Conservation (phyloP, 2,888 invertebrate species). For the Gnatocerus cornutus region DNA sequence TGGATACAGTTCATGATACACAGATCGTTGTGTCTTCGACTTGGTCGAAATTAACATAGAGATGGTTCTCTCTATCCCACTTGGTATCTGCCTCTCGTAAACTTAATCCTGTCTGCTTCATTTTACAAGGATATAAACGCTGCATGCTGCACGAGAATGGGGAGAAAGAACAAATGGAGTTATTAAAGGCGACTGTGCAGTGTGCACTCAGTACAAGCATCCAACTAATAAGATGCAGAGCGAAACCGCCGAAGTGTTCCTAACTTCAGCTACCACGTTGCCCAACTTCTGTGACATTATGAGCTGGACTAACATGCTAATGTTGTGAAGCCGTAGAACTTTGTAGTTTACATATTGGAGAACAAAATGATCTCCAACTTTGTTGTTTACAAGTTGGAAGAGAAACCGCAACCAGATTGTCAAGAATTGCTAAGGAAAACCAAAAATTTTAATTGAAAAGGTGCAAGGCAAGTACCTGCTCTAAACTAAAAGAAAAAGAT, state of each 20-base stretch:
- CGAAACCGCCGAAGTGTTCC: constrained; percentile 32
- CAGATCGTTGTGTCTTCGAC: constrained; percentile 9
- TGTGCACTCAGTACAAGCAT: constrained; percentile 31
- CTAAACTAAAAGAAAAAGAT: neutral
- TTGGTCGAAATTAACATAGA: constrained; percentile 22
- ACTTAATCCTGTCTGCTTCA: constrained; percentile 35
- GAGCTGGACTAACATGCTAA: constrained; percentile 2
- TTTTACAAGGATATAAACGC: constrained; percentile 13
- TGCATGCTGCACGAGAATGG: constrained; percentile 10
- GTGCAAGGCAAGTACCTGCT: no score
- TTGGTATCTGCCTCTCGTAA: constrained; percentile 26
- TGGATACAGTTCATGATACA: neutral
- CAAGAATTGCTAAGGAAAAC: no score
- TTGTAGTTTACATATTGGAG: constrained; percentile 1
- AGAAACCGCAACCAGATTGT: no score
- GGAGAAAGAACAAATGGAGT: constrained; percentile 31
- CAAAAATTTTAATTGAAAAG: no score
- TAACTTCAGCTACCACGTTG: neutral
- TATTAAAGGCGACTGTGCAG: constrained; percentile 33
- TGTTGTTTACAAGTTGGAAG: neutral
- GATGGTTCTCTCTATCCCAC: constrained; percentile 16
- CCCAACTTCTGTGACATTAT: neutral
- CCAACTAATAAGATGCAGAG: constrained; percentile 38
- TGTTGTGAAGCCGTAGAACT: neutral
- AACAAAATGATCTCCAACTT: neutral